Conservation (phyloP, 2,113 vertebrate species). For the Triplophysa tibetana region DNA sequence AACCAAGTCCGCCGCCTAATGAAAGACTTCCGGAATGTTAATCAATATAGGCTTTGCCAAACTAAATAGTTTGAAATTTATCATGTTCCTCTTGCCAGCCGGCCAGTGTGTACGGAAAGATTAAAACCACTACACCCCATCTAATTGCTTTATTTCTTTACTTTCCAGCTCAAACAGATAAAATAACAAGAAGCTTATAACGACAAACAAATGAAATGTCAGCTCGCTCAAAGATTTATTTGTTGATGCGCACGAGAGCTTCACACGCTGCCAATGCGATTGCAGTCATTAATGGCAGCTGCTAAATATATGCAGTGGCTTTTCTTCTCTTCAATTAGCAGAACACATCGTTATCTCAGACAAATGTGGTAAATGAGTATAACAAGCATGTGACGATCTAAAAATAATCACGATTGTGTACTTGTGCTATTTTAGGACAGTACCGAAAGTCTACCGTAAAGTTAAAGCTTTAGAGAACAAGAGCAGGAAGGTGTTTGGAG, state of each 20-base stretch:
- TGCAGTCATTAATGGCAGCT: not conserved
- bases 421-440: conserved; percentile 70
- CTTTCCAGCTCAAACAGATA: not conserved
- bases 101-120: conserved; percentile 26
- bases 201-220: conserved; percentile 43
- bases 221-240: conserved; percentile 10
- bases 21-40: conserved; percentile 36
- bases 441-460: conserved; percentile 80
- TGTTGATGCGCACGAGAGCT: not conserved
- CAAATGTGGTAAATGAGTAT: not conserved
- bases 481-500: conserved; percentile 82
- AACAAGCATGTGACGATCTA: not conserved
- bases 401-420: not conserved
- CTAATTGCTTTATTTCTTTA: conserved; percentile 40
- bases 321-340: not conserved
- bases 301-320: not conserved
- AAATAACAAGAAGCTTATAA: conserved; percentile 17
- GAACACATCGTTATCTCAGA: not conserved
- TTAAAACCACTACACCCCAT: conserved; percentile 16
- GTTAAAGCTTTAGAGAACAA: conserved; percentile 74
- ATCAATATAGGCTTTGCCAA: conserved; percentile 26
- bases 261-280: not conserved
- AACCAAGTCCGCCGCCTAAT: conserved; percentile 3
- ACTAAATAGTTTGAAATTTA: conserved; percentile 38
- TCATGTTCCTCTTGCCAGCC: conserved; percentile 3